These are phyloP conservation scores for Agrilus mali DNA, from an alignment of 2,888 invertebrate genomes.

Conservation along the genomic window DNA sequence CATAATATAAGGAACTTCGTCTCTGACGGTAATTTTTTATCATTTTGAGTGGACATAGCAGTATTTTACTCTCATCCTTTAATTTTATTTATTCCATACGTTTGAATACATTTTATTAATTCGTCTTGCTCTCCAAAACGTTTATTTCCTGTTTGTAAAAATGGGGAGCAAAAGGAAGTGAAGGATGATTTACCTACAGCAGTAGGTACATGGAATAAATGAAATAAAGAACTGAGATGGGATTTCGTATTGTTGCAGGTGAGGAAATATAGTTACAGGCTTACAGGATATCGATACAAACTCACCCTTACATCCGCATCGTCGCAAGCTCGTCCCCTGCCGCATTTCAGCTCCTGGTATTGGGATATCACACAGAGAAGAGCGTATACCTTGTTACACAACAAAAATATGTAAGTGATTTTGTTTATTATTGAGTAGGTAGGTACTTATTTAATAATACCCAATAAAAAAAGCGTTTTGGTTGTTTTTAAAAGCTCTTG, in stretches of 20 bases:
- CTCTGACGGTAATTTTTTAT: too few species aligned
- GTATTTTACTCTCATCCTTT: too few species aligned
- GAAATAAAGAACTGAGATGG: not conserved
- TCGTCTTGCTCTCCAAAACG: too few species aligned
- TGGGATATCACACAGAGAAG: conserved; percentile 76
- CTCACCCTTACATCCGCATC: conserved; percentile 47
- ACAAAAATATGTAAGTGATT: conserved; percentile 15
- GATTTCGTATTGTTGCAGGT: conserved; percentile 4
- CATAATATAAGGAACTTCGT: too few species aligned
- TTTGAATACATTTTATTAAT: too few species aligned
- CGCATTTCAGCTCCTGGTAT: conserved; percentile 67
- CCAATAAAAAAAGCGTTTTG: too few species aligned
- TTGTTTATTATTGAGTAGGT: not conserved
- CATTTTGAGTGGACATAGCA: too few species aligned
- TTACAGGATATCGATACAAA: conserved; percentile 6
- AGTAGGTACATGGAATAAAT: not conserved
- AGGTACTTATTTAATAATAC: too few species aligned
- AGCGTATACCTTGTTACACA: conserved; percentile 74
- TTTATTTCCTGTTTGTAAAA: too few species aligned
- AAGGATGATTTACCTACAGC: too few species aligned
- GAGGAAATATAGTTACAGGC: conserved; percentile 2
- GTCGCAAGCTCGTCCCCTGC: conserved; percentile 58
- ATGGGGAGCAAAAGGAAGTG: not conserved
- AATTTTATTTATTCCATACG: too few species aligned
- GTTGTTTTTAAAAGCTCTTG: not conserved